These are phyloP conservation scores for Hycleus phaleratus DNA, from an alignment of 1,140 invertebrate genomes.

Conservation along the genomic window DNA sequence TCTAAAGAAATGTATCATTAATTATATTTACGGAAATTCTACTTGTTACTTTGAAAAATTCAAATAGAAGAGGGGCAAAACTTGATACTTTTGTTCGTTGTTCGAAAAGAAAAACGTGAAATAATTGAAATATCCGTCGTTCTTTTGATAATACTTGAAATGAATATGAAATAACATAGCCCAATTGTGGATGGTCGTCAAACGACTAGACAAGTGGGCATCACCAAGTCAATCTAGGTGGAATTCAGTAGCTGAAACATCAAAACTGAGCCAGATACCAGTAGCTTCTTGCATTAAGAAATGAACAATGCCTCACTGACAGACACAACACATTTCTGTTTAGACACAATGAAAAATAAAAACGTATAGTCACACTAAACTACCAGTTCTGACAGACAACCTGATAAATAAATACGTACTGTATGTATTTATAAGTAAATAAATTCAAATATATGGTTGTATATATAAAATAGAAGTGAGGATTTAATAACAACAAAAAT, in stretches of 20 bases:
- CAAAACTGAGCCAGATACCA: slow-evolving; percentile 11
- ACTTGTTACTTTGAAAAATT: too few species aligned
- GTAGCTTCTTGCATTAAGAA: slow-evolving; percentile 16
- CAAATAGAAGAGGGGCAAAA: too few species aligned
- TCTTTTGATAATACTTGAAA: too few species aligned
- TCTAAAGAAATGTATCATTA: slow-evolving; percentile 21
- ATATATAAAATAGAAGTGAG: not conserved
- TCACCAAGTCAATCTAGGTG: slow-evolving; percentile 13
- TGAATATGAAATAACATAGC: too few species aligned
- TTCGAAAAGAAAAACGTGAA: too few species aligned
- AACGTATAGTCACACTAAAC: slow-evolving; percentile 24
- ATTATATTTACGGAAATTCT: slow-evolving; percentile 19
- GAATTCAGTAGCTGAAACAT: slow-evolving; percentile 13
- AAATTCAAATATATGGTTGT: slow-evolving; percentile 2
- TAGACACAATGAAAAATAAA: slow-evolving; percentile 19
- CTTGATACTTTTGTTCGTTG: too few species aligned
- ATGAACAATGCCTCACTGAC: slow-evolving; percentile 21
- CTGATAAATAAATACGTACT: slow-evolving; percentile 19
- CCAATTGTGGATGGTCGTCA: not conserved
- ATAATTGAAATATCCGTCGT: too few species aligned
- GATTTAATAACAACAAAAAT: slow-evolving; percentile 18
- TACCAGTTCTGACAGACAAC: slow-evolving; percentile 21
- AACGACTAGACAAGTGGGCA: slow-evolving; percentile 11
- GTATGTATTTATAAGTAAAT: slow-evolving; percentile 10
- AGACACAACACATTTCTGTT: slow-evolving; percentile 17